Evolutionary conservation across 2,888 invertebrate genomes (phyloP), one percentile per base, ranked within the genome.

Genomic region (Mimachlamys varia): DNA sequence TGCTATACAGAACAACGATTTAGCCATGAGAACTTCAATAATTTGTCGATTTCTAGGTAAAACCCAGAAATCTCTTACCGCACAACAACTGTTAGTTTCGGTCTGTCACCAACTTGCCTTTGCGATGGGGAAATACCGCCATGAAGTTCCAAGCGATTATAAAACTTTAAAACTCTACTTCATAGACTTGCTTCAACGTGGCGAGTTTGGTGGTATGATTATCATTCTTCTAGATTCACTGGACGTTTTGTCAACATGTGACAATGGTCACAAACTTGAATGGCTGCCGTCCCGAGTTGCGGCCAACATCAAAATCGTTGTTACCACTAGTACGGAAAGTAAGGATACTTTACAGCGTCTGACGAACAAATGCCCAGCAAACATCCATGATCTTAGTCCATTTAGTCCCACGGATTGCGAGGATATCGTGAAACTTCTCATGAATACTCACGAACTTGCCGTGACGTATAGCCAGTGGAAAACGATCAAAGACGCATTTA

Each of bases 271-370:
- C 88, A 95, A 94, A 87, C 91, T 96, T 19, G 94, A 94, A 92
- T 96, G 96, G 96, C 89, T 96, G 15, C 96, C 96, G 12, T 92
- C 94, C 17, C 90, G 94, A 53, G 90, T 95, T 19, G 95, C 95
- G 10, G 88, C 93, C 22, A 94, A 96, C 92, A 93, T 95, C 27
- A 94, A 94, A 91, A 91, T 96, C 37, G 92, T 96, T 19, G 93
- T 96, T 15, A 95, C 96, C 17, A 93, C 95, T 1, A 90, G 94
- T 49, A 93, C 94, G 38, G 92, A 93, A 33, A 93, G 93, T 37
- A 91, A 92, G 89, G 93, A 93, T 58, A 93, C 96, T 27, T 90
- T 95, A 15, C 90, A 93, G 37, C 93, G 94, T 17, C 93, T 96
- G 17, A 89, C 91, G 89, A 93, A 93, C 89, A 95, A 93, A 90